Evolutionary conservation across 1,140 invertebrate genomes (phyloP).

Genomic region (Gonioctena quinquepunctata): DNA sequence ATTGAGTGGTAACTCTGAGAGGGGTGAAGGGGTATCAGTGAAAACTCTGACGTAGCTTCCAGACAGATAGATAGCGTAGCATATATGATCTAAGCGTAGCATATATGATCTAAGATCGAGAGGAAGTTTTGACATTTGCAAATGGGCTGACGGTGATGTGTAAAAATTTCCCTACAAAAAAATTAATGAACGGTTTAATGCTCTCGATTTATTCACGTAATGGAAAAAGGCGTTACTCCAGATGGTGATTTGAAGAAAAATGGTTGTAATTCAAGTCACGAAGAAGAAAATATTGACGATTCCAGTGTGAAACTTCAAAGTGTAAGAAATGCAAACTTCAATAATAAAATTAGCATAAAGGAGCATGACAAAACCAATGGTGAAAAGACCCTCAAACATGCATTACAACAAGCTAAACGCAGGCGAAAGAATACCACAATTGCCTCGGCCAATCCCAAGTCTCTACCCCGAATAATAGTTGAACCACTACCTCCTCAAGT

Average conservation of each 20-base stretch:
- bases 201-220: slow-evolving; percentile 37
- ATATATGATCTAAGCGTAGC: too few species aligned
- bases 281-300: slow-evolving; percentile 38
- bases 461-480: slow-evolving; percentile 71
- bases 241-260: slow-evolving; percentile 41
- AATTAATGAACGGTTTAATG: slow-evolving; percentile 23
- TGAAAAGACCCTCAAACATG: slow-evolving; percentile 69
- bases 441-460: slow-evolving; percentile 68
- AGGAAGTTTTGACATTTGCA: neutral
- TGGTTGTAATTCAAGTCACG: slow-evolving; percentile 37
- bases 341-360: slow-evolving; percentile 4
- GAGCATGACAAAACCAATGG: slow-evolving; percentile 27
- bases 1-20: too few species aligned
- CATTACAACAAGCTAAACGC: slow-evolving; percentile 75
- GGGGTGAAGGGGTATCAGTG: too few species aligned
- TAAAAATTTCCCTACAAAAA: slow-evolving; percentile 13
- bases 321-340: slow-evolving; percentile 19
- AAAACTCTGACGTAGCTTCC: too few species aligned
- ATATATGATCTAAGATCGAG: too few species aligned
- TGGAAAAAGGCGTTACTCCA: slow-evolving; percentile 54
- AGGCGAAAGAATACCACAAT: slow-evolving; percentile 76
- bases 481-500: slow-evolving; percentile 69
- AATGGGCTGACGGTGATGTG: slow-evolving; percentile 19
- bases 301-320: slow-evolving; percentile 13
- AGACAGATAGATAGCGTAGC: too few species aligned